phyloP scores from a whole-genome alignment of 2,797 vertebrate species.

The Channallabes apus region DNA sequence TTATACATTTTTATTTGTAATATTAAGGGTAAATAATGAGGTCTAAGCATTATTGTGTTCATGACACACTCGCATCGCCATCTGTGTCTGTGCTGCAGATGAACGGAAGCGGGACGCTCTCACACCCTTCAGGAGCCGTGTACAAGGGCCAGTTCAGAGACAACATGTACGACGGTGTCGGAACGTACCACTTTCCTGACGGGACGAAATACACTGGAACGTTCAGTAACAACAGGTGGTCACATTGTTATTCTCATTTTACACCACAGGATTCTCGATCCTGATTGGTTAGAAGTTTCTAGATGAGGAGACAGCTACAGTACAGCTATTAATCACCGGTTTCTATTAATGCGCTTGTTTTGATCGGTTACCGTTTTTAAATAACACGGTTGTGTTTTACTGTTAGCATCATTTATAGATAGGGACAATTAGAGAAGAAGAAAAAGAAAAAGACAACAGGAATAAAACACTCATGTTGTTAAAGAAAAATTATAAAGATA shows the following conservation, averaged over 20 bases:
- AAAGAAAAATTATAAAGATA: too few species aligned
- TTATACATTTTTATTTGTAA: background rate
- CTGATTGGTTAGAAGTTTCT: background rate
- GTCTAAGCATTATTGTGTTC: background rate
- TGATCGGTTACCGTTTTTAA: background rate
- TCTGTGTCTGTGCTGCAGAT: slow-evolving; percentile 66
- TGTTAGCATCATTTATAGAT: too few species aligned
- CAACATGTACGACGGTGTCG: slow-evolving; percentile 81
- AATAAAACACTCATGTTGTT: too few species aligned
- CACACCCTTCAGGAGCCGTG: slow-evolving; percentile 79
- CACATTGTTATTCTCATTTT: too few species aligned
- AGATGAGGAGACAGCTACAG: too few species aligned
- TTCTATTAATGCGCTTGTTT: too few species aligned
- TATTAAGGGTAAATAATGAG: background rate
- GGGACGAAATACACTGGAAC: slow-evolving; percentile 76
- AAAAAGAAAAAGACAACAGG: too few species aligned
- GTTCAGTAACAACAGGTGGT: slow-evolving; percentile 80
- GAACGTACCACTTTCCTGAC: slow-evolving; percentile 80
- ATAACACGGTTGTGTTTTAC: too few species aligned
- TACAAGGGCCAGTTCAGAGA: slow-evolving; percentile 86
- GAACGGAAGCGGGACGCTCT: slow-evolving; percentile 79
- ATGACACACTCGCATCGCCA: background rate
- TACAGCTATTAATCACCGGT: too few species aligned
- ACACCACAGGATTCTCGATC: too few species aligned
- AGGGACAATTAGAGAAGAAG: too few species aligned